These are phyloP conservation scores for Microhierax caerulescens DNA, from an alignment of 2,797 vertebrate genomes.

Conservation along the genomic window DNA sequence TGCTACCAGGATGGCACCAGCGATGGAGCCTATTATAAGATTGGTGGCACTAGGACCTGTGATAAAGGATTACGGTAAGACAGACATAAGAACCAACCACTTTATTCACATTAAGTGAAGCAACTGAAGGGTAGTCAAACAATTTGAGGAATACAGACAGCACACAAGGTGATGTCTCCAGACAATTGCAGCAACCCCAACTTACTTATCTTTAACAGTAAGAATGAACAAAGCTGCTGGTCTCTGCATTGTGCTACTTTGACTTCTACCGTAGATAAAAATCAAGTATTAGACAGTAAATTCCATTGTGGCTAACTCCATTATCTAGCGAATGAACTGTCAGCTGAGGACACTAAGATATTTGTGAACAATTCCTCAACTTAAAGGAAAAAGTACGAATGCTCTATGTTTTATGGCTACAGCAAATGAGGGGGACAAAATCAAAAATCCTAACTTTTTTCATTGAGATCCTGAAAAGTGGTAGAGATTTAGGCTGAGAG, in stretches of 20 bases:
- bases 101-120: conserved; percentile 68
- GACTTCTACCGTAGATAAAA: background rate
- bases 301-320: background rate
- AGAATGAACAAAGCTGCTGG: conserved; percentile 14
- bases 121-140: conserved; percentile 67
- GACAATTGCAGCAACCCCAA: conserved; percentile 7
- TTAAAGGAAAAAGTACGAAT: background rate
- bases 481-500: background rate
- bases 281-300: background rate
- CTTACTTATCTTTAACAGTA: background rate
- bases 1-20: conserved; percentile 99
- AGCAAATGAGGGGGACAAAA: background rate
- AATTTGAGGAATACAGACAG: conserved; percentile 26
- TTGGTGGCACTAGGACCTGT: conserved; percentile 99
- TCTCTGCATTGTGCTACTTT: background rate
- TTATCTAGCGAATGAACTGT: background rate
- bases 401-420: background rate
- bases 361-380: background rate
- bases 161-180: conserved; percentile 26
- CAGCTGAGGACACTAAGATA: background rate
- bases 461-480: background rate
- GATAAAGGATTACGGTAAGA: conserved; percentile 89
- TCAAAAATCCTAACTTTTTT: background rate
- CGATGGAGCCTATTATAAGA: conserved; percentile 99
- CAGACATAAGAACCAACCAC: conserved; percentile 85